A percentile compares a stretch with the other conserved stretches of the same genome.
Conservation (phyloP, 2,888 invertebrate genomes). For the Pristionchus maxplancki region DNA sequence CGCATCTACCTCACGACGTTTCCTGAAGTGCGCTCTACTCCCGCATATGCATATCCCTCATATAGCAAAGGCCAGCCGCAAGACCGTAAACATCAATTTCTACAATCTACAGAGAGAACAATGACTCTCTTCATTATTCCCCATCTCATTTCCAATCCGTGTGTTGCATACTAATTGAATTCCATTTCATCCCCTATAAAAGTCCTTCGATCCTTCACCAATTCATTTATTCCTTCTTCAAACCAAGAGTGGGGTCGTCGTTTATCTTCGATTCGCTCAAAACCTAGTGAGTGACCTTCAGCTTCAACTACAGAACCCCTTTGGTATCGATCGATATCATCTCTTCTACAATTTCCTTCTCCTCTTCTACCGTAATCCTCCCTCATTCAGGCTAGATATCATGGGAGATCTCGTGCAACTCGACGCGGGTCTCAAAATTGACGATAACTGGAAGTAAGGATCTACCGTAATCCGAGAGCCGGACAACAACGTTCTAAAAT, state of each 20-base stretch:
- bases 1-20: too few species aligned
- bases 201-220: neutral
- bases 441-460: slow-evolving; percentile 62
- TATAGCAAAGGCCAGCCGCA: too few species aligned
- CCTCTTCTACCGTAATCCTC: slow-evolving; percentile 28
- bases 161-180: neutral
- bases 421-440: slow-evolving; percentile 66
- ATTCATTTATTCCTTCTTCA: slow-evolving; percentile 40
- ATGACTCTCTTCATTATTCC: neutral
- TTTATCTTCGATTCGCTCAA: slow-evolving; percentile 3
- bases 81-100: neutral
- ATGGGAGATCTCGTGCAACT: slow-evolving; percentile 71
- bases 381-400: slow-evolving; percentile 17
- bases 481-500: neutral
- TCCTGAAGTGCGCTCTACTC: too few species aligned
- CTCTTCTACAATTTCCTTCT: neutral
- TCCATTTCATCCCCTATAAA: neutral
- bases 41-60: too few species aligned
- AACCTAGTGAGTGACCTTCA: slow-evolving; percentile 19
- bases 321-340: neutral
- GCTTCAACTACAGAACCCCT: too few species aligned
- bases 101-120: neutral
- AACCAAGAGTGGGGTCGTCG: slow-evolving; percentile 23
- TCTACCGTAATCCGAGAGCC: neutral
- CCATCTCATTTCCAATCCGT: neutral